These are phyloP conservation scores for Centruroides vittatus DNA, from an alignment of 1,140 invertebrate genomes.

Conservation along the genomic window DNA sequence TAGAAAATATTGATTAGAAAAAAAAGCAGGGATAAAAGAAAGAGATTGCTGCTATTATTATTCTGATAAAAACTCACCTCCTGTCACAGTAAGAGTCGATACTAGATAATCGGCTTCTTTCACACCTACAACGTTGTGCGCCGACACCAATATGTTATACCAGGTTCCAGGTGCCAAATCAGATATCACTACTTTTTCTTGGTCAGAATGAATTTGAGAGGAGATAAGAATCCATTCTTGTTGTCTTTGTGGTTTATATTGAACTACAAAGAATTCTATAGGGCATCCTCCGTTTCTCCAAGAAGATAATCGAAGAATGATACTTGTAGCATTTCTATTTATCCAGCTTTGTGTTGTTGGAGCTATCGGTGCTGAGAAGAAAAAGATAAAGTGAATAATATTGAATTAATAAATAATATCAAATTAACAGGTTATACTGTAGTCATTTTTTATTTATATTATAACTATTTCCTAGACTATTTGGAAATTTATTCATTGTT, in stretches of 20 bases:
- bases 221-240: conserved; percentile 21
- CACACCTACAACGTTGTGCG: conserved; percentile 90
- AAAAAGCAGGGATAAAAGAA: too few relatives aligned
- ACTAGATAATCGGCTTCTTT: conserved; percentile 91
- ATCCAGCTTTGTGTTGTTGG: conserved; percentile 19
- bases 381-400: conserved; percentile 3
- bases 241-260: conserved; percentile 20
- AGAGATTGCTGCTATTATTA: too few relatives aligned
- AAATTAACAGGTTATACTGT: too few relatives aligned
- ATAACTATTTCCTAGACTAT: too few relatives aligned
- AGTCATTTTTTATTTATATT: too few relatives aligned
- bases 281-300: conserved; percentile 39
- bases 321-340: conserved; percentile 29
- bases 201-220: conserved; percentile 14
- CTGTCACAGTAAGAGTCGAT: conserved; percentile 83
- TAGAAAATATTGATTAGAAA: too few relatives aligned
- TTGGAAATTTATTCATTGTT: too few relatives aligned
- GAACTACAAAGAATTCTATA: conserved; percentile 26
- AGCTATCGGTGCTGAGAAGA: conserved; percentile 19
- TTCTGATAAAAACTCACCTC: conserved; percentile 25
- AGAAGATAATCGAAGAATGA: conserved; percentile 32
- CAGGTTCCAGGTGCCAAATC: conserved; percentile 26
- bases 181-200: conserved; percentile 8
- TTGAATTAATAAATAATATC: too few relatives aligned
- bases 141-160: conserved; percentile 57